Evolutionary conservation across 2,888 invertebrate species (phyloP), one percentile per base, ranked within the genome.

Genomic region (Rhabditoides inermis): DNA sequence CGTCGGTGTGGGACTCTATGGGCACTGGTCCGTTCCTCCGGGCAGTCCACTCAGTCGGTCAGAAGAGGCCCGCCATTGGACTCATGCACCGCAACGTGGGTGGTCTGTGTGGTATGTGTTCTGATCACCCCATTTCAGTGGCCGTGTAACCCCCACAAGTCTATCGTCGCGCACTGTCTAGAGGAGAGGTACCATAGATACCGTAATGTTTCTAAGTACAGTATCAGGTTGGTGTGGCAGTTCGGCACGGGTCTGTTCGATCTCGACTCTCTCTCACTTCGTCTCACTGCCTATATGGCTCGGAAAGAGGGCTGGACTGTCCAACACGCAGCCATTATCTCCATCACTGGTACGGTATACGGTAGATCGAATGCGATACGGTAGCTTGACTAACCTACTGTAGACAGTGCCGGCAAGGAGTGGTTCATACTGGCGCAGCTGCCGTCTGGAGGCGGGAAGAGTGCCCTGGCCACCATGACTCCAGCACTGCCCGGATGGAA

Each of bases 391-490:
- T 23, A 26, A 20, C 22, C 30, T 26, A 6, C 23, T 40, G 12
- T 15, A 40, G 45, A 90, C 0, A 81, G 85, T 72, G 91, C 92
- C 0, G 84, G 84, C 53, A 77, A 54, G 77, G 61, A 66, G 42
- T 45, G 44, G 6, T 66, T 58, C 55, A 42, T 95, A 55, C 91
- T 88, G 0, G 94, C 94, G 0, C 95, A 94, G 0, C 95, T 95
- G 77, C 95, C 95, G 0, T 90, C 90, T 10, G 94, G 94, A 10
- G 95, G 95, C 76, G 95, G 95, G n/a, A 95, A 95, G 79, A 95
- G 95, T n/a, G 95, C 94, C 79, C 80, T 95, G 49, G 94, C 95
- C 18, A 94, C 95, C 92, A 84, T 95, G 86, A 86, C 85, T 3
- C 90, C 95, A 0, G 83, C 87, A 0, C 79, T 95, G 30, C 87